These are phyloP conservation scores for Peromyscus eremicus DNA, from an alignment of 2,797 vertebrate species.

Conservation along the genomic window DNA sequence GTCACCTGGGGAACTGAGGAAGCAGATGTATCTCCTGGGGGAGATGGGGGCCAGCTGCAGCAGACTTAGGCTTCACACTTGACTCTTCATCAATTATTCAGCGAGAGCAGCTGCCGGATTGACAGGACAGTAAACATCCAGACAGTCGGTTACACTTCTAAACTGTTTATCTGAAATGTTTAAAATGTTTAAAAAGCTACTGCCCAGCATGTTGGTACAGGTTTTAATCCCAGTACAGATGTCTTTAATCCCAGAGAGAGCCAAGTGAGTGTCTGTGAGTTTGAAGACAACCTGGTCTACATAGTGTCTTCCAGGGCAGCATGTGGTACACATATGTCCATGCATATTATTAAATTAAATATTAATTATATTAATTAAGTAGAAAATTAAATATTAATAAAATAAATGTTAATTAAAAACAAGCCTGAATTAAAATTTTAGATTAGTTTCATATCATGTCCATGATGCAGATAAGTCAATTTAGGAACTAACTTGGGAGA, in stretches of 20 bases:
- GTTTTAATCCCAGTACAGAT: not conserved
- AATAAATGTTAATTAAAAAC: not conserved
- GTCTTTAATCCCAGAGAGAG: not conserved
- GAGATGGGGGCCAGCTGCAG: not conserved
- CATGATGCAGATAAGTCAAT: not conserved
- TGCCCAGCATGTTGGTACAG: not conserved
- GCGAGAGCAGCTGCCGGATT: slow-evolving; percentile 42
- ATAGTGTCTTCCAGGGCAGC: not conserved
- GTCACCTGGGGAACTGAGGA: slow-evolving; percentile 29
- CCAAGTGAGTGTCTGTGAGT: not conserved
- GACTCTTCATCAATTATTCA: not conserved
- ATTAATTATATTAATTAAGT: not conserved
- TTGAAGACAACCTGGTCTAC: not conserved
- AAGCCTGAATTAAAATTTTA: not conserved
- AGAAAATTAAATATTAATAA: not conserved
- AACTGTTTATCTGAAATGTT: slow-evolving; percentile 35
- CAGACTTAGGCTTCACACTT: not conserved
- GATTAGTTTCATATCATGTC: not conserved
- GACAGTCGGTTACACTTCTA: slow-evolving; percentile 26
- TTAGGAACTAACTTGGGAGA: not conserved
- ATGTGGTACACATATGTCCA: not conserved
- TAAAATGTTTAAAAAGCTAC: not conserved
- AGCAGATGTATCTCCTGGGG: not conserved
- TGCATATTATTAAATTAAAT: not conserved
- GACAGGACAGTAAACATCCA: not conserved